Conservation (phyloP, 2,797 vertebrate species). For the Argentina silus region DNA sequence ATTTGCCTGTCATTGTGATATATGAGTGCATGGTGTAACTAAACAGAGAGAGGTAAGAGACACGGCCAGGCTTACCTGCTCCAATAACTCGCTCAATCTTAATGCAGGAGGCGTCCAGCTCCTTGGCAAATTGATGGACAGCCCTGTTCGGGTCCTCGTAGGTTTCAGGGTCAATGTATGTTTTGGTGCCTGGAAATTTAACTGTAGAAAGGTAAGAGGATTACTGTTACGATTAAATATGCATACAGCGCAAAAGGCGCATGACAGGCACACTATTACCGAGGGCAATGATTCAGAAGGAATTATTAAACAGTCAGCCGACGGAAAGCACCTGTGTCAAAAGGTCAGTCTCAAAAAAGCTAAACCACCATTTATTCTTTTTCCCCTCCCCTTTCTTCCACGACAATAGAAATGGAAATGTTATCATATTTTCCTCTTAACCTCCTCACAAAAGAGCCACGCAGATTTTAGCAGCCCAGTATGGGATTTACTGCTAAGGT, state of each 20-base stretch:
- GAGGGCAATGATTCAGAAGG: slow-evolving; percentile 47
- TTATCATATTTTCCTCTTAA: slow-evolving; percentile 36
- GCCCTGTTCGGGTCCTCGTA: slow-evolving; percentile 99
- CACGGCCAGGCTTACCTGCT: slow-evolving; percentile 88
- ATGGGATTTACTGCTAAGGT: slow-evolving; percentile 4
- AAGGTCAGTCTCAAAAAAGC: slow-evolving; percentile 36
- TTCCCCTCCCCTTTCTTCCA: not conserved
- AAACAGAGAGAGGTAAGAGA: slow-evolving; percentile 78
- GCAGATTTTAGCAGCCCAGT: slow-evolving; percentile 41
- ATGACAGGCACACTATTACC: slow-evolving; percentile 70
- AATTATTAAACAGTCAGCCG: slow-evolving; percentile 46
- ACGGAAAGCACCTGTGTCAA: slow-evolving; percentile 40
- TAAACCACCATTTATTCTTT: slow-evolving; percentile 35
- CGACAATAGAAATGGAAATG: slow-evolving; percentile 28
- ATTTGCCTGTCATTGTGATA: slow-evolving; percentile 90
- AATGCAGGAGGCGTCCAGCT: slow-evolving; percentile 99
- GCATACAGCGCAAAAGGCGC: slow-evolving; percentile 77
- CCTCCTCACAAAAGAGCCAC: slow-evolving; percentile 36
- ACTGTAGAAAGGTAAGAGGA: slow-evolving; percentile 99
- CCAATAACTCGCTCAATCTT: slow-evolving; percentile 99
- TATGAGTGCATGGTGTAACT: slow-evolving; percentile 76
- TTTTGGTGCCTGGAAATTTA: slow-evolving; percentile 99
- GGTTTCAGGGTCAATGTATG: slow-evolving; percentile 99
- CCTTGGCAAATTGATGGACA: slow-evolving; percentile 99
- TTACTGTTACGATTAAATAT: slow-evolving; percentile 93